Conservation (phyloP, 2,888 invertebrate species). For the Himalopsyche japonica region DNA sequence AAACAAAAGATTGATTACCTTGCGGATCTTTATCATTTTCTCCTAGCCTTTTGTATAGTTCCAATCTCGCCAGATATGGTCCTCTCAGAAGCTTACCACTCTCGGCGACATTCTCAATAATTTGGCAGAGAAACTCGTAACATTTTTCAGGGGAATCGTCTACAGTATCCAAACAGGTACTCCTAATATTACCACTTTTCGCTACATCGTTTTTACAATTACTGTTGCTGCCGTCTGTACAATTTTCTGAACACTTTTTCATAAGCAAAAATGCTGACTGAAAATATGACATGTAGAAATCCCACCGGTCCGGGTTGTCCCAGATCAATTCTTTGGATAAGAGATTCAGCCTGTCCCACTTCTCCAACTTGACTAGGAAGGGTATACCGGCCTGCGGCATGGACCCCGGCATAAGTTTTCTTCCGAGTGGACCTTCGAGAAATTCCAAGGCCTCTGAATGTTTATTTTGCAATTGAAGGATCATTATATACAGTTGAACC, state of each 20-base stretch:
- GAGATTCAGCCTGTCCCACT: constrained; percentile 75
- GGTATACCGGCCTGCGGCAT: constrained; percentile 43
- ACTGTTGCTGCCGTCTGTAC: constrained; percentile 44
- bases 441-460: constrained; percentile 80
- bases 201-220: not conserved
- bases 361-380: constrained; percentile 65
- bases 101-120: constrained; percentile 56
- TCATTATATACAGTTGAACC: constrained; percentile 86
- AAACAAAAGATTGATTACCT: constrained; percentile 13
- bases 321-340: constrained; percentile 74
- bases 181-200: not conserved
- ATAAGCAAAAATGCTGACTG: constrained; percentile 70
- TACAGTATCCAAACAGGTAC: constrained; percentile 38
- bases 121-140: constrained; percentile 54
- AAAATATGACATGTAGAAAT: constrained; percentile 73
- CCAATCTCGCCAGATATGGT: constrained; percentile 82
- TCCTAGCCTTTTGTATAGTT: constrained; percentile 68
- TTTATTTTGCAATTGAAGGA: constrained; percentile 75
- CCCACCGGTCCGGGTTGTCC: constrained; percentile 75
- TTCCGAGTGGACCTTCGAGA: constrained; percentile 76
- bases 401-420: constrained; percentile 69
- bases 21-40: constrained; percentile 59
- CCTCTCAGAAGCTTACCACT: constrained; percentile 66
- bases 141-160: constrained; percentile 57
- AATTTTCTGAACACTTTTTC: constrained; percentile 43